phyloP scores from a whole-genome alignment of 2,888 invertebrate genomes.

The Himalopsyche tibetana region DNA sequence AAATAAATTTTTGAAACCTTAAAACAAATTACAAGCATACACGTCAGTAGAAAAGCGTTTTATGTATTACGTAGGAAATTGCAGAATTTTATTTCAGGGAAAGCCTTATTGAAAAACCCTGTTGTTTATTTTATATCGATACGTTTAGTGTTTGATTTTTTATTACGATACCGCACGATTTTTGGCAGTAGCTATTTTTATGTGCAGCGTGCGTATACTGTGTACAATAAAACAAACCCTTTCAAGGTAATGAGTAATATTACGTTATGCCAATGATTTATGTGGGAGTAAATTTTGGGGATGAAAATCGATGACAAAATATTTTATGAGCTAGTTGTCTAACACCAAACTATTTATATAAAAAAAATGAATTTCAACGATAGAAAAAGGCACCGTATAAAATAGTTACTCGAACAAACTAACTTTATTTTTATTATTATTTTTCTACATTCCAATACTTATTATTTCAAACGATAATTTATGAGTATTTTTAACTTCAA shows the following conservation, averaged over 20 bases:
- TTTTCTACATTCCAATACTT: too few relatives aligned
- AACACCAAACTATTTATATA: too few relatives aligned
- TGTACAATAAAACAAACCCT: background rate
- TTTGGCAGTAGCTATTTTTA: background rate
- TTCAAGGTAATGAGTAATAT: background rate
- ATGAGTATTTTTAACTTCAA: too few relatives aligned
- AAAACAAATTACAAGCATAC: too few relatives aligned
- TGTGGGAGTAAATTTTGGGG: background rate
- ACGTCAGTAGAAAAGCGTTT: background rate
- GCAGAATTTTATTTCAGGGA: constrained; percentile 4
- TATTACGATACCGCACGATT: constrained; percentile 17
- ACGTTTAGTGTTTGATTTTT: background rate
- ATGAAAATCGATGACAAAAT: too few relatives aligned
- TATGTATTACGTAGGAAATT: constrained; percentile 22
- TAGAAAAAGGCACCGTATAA: too few relatives aligned
- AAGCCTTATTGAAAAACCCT: background rate
- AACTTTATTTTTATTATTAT: too few relatives aligned
- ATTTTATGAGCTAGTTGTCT: too few relatives aligned
- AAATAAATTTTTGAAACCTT: too few relatives aligned
- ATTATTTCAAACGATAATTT: too few relatives aligned
- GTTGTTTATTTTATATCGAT: background rate
- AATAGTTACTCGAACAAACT: too few relatives aligned
- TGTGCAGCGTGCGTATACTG: background rate
- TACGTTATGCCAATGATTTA: background rate
- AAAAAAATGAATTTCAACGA: too few relatives aligned